Base-by-base conservation (phyloP, 2,888 invertebrate genomes). In the Drosophila cognata region DNA sequence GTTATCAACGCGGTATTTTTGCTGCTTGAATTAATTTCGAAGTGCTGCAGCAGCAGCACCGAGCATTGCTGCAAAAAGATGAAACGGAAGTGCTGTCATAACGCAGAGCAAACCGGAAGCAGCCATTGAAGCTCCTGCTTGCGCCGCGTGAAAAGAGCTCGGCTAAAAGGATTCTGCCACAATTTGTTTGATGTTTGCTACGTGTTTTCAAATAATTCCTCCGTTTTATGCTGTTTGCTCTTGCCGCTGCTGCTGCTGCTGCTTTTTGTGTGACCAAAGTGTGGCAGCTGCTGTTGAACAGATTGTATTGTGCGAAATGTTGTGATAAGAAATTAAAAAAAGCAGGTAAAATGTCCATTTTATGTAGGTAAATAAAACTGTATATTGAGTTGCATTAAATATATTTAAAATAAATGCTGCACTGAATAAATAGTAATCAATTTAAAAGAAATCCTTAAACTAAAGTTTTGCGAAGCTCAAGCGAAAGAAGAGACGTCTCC, bases 101-200 rank as follows among this genome's bases (percentile, higher is more conserved):
- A 86, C 81, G 82, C 81, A 72, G 72, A 82, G 84, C 84, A 71
- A 82, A 84, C 84, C 85, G 88, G 86, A 88, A 81, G 81, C 81
- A 76, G 79, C 75, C 76, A 80, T 79, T 75, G 78, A 72, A 79
- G 78, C 78, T 79, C 75, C 78, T 74, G 64, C 65, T 71, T 73
- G 73, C 58, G 70, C 51, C 66, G 82, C 76, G 70, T 82, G 77
- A 86, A 85, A 84, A 74, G 80, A 83, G 83, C 84, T 75, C 33
- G 87, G 85, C 77, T 87, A 88, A 85, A 86, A 86, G 86, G 86
- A 86, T 86, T 86, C 81, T 75, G 82, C 84, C 85, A 75, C 88
- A 86, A 86, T 86, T 86, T 86, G 86, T 86, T 86, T 86, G 86
- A 86, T 86, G 86, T 86, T 88, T 88, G 88, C 85, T 86, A 88